Conservation (phyloP, 2,113 vertebrate genomes). For the Rhabdornis inornatus region DNA sequence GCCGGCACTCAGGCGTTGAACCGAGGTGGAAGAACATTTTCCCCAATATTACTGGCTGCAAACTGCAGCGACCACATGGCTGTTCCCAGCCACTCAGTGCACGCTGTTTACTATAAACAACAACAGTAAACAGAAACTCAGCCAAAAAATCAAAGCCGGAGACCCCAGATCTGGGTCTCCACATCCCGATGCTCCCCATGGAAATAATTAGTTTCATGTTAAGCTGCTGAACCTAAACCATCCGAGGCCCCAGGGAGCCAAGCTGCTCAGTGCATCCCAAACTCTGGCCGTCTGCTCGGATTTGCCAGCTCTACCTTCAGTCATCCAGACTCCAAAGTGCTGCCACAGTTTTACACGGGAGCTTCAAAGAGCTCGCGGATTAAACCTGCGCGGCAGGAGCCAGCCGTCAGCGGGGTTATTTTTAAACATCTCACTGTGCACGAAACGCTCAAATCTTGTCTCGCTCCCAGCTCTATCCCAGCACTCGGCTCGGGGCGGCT, state of each 20-base stretch:
- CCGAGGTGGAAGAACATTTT: not conserved
- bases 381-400: not conserved
- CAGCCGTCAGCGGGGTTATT: not conserved
- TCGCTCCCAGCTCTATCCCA: not conserved
- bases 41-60: slow-evolving; percentile 29
- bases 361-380: not conserved
- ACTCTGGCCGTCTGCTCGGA: not conserved
- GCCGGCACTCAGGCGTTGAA: not conserved
- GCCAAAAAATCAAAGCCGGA: not conserved
- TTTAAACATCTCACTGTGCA: not conserved
- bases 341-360: not conserved
- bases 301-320: not conserved
- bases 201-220: not conserved
- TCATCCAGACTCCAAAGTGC: not conserved
- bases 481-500: not conserved
- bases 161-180: not conserved
- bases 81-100: slow-evolving; percentile 44
- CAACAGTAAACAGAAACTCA: slow-evolving; percentile 43
- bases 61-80: slow-evolving; percentile 42
- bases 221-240: not conserved
- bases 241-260: not conserved
- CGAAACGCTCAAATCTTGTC: not conserved
- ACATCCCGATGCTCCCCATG: not conserved
- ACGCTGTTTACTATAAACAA: slow-evolving; percentile 20
- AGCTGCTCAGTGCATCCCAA: not conserved